phyloP scores from a whole-genome alignment of 2,888 invertebrate species.

The Hesperia comma region DNA sequence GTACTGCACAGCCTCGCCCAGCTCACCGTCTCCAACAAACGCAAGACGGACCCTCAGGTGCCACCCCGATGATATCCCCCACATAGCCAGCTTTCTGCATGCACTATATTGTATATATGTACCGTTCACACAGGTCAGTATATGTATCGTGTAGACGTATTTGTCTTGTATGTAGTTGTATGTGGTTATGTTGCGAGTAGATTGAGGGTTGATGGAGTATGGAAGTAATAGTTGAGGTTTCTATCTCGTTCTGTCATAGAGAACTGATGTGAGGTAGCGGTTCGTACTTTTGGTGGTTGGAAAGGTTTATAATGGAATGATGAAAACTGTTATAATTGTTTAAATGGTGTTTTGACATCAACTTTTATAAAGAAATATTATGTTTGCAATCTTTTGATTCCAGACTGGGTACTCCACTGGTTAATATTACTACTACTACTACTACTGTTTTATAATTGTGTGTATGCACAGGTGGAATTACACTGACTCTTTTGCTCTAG shows the following conservation, averaged over 20 bases:
- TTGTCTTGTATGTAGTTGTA: background rate
- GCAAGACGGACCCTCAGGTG: conserved; percentile 77
- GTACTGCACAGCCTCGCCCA: conserved; percentile 86
- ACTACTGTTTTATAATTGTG: no score
- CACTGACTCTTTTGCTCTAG: no score
- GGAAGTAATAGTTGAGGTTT: background rate
- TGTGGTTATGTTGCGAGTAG: conserved; percentile 3
- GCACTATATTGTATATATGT: conserved; percentile 49
- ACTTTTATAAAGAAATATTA: no score
- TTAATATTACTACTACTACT: no score
- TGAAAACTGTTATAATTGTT: no score
- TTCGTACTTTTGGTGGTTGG: no score
- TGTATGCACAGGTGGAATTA: no score
- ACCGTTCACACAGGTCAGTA: conserved; percentile 43
- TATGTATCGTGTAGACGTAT: conserved; percentile 25
- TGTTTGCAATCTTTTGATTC: no score
- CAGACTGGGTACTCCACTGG: no score
- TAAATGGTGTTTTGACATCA: no score
- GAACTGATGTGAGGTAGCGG: background rate
- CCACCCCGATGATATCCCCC: conserved; percentile 51
- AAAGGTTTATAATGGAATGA: no score
- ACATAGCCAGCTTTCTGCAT: conserved; percentile 56
- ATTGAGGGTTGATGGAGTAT: conserved; percentile 3
- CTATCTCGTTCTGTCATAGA: background rate
- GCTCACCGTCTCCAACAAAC: conserved; percentile 73